Percentiles rank a stretch among this genome's conserved stretches.
Evolutionary conservation across 2,113 vertebrate species (phyloP).

Genomic region (Rhinolophus ferrumequinum): DNA sequence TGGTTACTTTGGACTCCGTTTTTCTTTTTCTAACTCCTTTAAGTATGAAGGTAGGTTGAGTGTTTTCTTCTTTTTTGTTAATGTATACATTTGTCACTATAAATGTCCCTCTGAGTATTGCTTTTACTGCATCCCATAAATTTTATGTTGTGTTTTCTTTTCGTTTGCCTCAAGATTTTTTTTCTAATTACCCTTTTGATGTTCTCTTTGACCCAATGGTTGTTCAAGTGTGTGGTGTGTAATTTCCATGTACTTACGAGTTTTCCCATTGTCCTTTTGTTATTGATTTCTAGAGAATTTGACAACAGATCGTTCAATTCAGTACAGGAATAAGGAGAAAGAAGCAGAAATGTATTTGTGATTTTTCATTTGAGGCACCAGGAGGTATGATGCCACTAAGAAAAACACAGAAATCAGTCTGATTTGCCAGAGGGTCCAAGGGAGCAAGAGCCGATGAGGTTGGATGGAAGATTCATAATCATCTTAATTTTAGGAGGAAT

Average conservation of each 20-base stretch:
- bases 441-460: rapidly evolving
- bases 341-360: not conserved
- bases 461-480: not conserved
- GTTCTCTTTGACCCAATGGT: not conserved
- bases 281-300: not conserved
- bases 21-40: not conserved
- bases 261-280: not conserved
- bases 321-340: not conserved
- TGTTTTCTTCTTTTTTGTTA: not conserved
- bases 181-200: not conserved
- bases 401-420: not conserved
- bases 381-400: not conserved
- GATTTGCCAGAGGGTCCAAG: not conserved
- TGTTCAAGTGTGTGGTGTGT: not conserved
- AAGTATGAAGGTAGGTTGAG: not conserved
- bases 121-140: not conserved
- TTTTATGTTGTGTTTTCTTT: not conserved
- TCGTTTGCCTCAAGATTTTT: not conserved
- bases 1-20: not conserved
- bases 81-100: not conserved
- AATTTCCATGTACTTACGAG: not conserved
- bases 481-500: not conserved
- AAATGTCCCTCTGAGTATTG: not conserved
- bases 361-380: not conserved
- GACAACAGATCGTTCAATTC: not conserved